Conservation (phyloP, 2,888 invertebrate genomes). For the Tribolium freemani region DNA sequence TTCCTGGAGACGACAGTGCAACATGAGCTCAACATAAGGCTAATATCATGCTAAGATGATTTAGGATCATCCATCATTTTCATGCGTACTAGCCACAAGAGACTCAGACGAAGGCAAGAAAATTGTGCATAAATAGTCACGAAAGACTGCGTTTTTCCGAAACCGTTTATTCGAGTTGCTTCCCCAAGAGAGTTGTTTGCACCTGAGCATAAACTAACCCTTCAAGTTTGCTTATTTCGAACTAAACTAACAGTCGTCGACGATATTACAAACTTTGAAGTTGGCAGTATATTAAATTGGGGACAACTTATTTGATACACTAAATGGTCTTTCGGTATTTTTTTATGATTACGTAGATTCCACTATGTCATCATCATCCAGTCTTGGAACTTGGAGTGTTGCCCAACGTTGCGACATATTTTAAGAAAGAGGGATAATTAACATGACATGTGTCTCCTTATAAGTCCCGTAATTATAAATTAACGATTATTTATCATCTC, state of each 20-base stretch:
- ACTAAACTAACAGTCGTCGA: conserved; percentile 42
- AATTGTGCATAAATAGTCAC: background rate
- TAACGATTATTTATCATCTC: background rate
- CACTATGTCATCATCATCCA: no score
- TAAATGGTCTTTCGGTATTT: background rate
- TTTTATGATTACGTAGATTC: background rate
- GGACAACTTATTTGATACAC: background rate
- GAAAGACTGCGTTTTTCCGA: background rate
- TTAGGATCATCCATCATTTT: conserved; percentile 24
- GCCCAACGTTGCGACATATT: conserved; percentile 1
- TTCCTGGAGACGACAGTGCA: conserved; percentile 16
- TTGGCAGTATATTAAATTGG: background rate
- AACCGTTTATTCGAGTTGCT: conserved; percentile 21
- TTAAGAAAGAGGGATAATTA: background rate
- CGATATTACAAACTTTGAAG: conserved; percentile 21
- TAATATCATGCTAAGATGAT: conserved; percentile 12
- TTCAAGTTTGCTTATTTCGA: conserved; percentile 47
- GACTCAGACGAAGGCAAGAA: background rate
- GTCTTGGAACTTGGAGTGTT: background rate
- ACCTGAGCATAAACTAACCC: conserved; percentile 40
- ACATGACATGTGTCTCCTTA: background rate
- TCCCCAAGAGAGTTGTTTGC: conserved; percentile 28
- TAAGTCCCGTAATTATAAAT: background rate
- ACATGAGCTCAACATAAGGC: conserved; percentile 20
- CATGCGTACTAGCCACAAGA: background rate